Conservation (phyloP, 2,113 vertebrate species). For the Dendrocopos noguchii region DNA sequence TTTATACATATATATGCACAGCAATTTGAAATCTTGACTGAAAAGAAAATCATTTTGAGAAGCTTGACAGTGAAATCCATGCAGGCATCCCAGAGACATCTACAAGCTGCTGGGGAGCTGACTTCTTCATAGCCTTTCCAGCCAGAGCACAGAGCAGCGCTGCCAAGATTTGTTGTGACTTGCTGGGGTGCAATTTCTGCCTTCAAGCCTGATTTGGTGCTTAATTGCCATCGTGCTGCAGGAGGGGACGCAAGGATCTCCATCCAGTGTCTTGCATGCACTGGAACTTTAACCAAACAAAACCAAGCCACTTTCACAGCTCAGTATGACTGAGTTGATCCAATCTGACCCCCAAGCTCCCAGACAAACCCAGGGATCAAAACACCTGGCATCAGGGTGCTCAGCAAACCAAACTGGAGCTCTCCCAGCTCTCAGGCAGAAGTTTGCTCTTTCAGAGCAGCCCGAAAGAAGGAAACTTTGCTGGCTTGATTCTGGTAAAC, state of each 20-base stretch:
- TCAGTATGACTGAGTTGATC: background rate
- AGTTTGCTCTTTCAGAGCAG: background rate
- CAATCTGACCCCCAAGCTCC: background rate
- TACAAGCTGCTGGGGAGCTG: background rate
- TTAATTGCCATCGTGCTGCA: background rate
- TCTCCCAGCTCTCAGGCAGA: background rate
- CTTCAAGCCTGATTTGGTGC: background rate
- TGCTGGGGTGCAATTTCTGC: background rate
- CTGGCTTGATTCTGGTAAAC: background rate
- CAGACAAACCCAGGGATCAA: background rate
- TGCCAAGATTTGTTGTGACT: slow-evolving; percentile 47
- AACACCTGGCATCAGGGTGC: background rate
- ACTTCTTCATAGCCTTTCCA: background rate
- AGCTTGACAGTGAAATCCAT: background rate
- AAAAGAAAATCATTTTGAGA: background rate
- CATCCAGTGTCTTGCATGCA: background rate
- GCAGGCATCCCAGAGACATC: background rate
- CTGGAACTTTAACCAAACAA: background rate
- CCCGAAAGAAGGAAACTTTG: background rate
- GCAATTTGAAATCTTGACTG: background rate
- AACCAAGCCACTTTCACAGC: background rate
- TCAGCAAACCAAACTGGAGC: background rate
- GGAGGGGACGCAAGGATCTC: background rate
- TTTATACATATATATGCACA: background rate
- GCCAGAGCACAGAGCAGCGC: background rate